Evolutionary conservation across 2,113 vertebrate species (phyloP), one percentile per base, ranked within the genome.

Genomic region (Pseudorasbora parva): DNA sequence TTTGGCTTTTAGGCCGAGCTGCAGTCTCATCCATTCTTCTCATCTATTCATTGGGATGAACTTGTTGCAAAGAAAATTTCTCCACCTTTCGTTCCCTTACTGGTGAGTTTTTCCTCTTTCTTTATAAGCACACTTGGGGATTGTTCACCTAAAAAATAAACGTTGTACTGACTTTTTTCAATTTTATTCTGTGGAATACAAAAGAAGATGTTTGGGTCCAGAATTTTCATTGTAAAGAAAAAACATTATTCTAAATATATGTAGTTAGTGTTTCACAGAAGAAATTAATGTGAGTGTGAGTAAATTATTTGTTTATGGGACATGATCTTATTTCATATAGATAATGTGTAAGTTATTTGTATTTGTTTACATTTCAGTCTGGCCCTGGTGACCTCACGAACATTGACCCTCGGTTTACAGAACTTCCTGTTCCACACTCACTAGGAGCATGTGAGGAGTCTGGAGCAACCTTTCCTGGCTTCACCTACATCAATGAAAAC

Each of bases 401-500:
- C 89, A 93, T 95, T 54, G 93, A 95, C 86, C 91, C 94, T 0
- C 91, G 87, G 57, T 95, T 95, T 85, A 94, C 92, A 0, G 82
- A 77, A 17, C 91, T 92, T 27, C 92, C 93, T 0, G 87, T 95
- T 49, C 91, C 93, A 4, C 85, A 91, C 43, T 95, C 92, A 2
- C 84, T 94, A 33, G 85, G 87, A 84, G 49, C 72, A 54, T 88
- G 81, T 76, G 92, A 92, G 45, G 76, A 6, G 81, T 83, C 0
- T 30, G 80, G 1, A 73, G 71, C 51, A 82, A 87, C 89, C 72
- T 95, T 95, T 72, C 88, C 75, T 8, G 94, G 93, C 64, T 95
- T 95, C 90, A 93, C 93, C 84, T 95, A 92, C 86, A 89, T 88
- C 60, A 91, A 30, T 68, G 43, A 84, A 33, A 81, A 77, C 43